Percentiles rank a stretch among this genome's conserved stretches.
These are phyloP conservation scores for Leptopilina drosophilae DNA, from an alignment of 2,888 invertebrate species.

Conservation along the genomic window DNA sequence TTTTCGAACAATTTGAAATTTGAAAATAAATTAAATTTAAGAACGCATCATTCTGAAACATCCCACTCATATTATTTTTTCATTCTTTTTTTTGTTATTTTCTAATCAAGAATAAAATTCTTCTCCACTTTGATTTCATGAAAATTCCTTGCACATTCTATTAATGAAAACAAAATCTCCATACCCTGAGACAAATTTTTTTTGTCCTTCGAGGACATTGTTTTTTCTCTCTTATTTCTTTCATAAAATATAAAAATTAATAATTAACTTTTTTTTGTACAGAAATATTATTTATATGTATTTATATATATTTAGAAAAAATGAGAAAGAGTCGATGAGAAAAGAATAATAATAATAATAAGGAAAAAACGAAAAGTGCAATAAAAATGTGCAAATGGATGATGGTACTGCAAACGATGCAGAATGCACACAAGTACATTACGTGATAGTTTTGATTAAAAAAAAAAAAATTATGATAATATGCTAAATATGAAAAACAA, in stretches of 20 bases:
- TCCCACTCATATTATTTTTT: not conserved
- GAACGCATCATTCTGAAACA: not conserved
- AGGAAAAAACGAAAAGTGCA: constrained; percentile 17
- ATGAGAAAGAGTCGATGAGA: constrained; percentile 23
- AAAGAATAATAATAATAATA: not conserved
- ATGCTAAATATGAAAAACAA: not conserved
- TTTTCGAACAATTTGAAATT: not conserved
- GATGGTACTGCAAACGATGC: constrained; percentile 36
- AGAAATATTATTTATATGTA: constrained; percentile 14
- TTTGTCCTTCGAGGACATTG: constrained; percentile 4
- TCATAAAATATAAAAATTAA: constrained; percentile 10
- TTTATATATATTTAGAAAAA: not conserved
- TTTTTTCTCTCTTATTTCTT: not conserved
- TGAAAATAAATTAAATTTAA: not conserved
- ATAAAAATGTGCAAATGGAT: constrained; percentile 47
- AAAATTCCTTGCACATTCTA: constrained; percentile 28
- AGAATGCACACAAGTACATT: constrained; percentile 37
- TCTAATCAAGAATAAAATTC: not conserved
- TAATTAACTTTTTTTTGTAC: constrained; percentile 14
- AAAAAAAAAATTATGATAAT: constrained; percentile 14
- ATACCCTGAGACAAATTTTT: constrained; percentile 26
- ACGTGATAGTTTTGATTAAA: not conserved
- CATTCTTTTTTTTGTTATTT: not conserved
- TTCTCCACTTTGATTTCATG: constrained; percentile 16
- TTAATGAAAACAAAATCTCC: constrained; percentile 2